Percentiles rank a stretch among this genome's conserved stretches.
phyloP scores from a whole-genome alignment of 2,113 vertebrate species.

The Atrichornis clamosus region DNA sequence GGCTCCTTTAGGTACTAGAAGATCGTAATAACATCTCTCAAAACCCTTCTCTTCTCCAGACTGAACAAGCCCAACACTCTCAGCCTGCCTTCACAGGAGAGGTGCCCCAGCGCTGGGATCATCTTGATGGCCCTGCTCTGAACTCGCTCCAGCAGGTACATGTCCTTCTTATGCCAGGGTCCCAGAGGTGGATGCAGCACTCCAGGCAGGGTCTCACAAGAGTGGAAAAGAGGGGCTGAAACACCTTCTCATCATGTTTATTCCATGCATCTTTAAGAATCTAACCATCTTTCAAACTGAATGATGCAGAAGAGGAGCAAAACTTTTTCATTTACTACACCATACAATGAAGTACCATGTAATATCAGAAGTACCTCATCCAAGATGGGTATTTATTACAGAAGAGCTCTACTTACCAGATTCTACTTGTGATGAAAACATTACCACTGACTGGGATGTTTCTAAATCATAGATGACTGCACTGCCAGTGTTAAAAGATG shows the following conservation, averaged over 20 bases:
- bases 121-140: not conserved
- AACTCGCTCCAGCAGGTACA: not conserved
- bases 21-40: not conserved
- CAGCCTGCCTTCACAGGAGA: not conserved
- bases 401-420: constrained; percentile 75
- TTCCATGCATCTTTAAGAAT: not conserved
- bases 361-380: not conserved
- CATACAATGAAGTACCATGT: not conserved
- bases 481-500: constrained; percentile 88
- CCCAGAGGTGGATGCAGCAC: not conserved
- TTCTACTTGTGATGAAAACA: constrained; percentile 87
- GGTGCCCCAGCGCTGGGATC: not conserved
- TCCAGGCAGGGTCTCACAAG: not conserved
- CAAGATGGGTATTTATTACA: not conserved
- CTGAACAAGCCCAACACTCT: not conserved
- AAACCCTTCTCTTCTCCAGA: not conserved
- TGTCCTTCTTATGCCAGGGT: not conserved
- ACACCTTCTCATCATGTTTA: not conserved
- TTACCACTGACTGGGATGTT: constrained; percentile 88
- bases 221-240: not conserved
- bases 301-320: not conserved
- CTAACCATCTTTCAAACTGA: not conserved
- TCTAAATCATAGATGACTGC: constrained; percentile 94
- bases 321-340: not conserved
- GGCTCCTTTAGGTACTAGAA: not conserved